These are phyloP conservation scores for Stegastes partitus DNA, from an alignment of 2,113 vertebrate genomes.

Conservation along the genomic window DNA sequence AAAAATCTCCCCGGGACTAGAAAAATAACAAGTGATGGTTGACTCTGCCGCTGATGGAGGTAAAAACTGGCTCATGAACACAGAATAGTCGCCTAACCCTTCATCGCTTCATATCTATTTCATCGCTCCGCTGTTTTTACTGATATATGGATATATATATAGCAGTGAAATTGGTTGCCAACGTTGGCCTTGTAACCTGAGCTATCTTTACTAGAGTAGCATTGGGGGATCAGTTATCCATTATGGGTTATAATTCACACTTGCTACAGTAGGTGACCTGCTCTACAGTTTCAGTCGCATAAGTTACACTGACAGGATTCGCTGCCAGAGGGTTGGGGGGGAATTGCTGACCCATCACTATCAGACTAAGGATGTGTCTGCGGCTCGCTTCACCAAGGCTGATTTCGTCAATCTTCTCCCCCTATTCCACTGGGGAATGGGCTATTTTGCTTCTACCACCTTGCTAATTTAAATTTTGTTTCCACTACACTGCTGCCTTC, in stretches of 20 bases:
- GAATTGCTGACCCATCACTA: conserved; percentile 41
- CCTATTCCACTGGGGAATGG: background rate
- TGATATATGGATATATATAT: conserved; percentile 37
- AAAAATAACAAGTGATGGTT: conserved; percentile 11
- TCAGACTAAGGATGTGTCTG: conserved; percentile 5
- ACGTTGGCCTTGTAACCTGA: conserved; percentile 45
- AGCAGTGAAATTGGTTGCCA: conserved; percentile 16
- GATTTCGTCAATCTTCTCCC: conserved; percentile 22
- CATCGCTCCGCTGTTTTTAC: conserved; percentile 28
- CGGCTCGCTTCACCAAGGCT: conserved; percentile 21
- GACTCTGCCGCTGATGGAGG: conserved; percentile 8
- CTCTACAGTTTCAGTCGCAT: conserved; percentile 37
- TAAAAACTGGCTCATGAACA: conserved; percentile 29
- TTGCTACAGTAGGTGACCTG: conserved; percentile 37
- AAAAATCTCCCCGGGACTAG: conserved; percentile 8
- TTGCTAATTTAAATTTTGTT: conserved; percentile 1
- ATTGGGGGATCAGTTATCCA: conserved; percentile 41
- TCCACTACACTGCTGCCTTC: background rate
- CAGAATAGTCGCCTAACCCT: conserved; percentile 30
- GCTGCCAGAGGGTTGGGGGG: background rate
- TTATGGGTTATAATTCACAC: conserved; percentile 54
- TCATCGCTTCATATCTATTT: conserved; percentile 34
- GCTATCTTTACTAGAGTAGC: conserved; percentile 29
- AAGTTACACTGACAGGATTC: conserved; percentile 19
- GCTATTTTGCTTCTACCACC: background rate